Percentiles rank a stretch among this genome's conserved stretches.
phyloP scores from a whole-genome alignment of 2,113 vertebrate species.

The Eonycteris spelaea region DNA sequence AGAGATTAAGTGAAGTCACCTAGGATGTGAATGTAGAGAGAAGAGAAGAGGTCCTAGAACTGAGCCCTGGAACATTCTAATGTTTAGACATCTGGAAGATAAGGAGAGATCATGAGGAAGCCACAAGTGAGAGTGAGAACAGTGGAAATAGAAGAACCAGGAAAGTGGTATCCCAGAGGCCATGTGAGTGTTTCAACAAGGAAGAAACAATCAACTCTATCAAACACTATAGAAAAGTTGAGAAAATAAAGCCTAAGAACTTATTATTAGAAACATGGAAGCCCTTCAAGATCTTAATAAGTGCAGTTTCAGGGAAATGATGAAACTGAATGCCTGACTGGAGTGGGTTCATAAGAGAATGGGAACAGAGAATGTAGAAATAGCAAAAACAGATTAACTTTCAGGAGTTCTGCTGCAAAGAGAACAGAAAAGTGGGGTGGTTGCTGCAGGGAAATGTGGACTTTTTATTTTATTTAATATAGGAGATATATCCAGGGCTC shows the following conservation, averaged over 20 bases:
- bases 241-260: constrained; percentile 24
- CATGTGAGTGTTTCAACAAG: neutral
- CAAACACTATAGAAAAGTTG: neutral
- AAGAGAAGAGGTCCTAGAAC: neutral
- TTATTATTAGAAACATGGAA: neutral
- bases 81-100: neutral
- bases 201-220: neutral
- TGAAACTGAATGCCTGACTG: neutral
- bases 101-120: neutral
- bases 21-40: neutral
- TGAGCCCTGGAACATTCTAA: neutral
- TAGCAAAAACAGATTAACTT: neutral
- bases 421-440: neutral
- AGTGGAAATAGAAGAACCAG: neutral
- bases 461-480: neutral
- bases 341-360: neutral
- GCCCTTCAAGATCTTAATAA: neutral
- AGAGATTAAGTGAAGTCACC: neutral
- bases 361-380: neutral
- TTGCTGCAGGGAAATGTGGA: neutral
- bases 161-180: neutral
- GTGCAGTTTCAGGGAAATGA: neutral
- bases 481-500: neutral
- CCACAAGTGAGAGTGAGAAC: neutral
- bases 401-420: neutral